These are phyloP conservation scores for Campaea margaritaria DNA, from an alignment of 2,888 invertebrate genomes.

Conservation along the genomic window DNA sequence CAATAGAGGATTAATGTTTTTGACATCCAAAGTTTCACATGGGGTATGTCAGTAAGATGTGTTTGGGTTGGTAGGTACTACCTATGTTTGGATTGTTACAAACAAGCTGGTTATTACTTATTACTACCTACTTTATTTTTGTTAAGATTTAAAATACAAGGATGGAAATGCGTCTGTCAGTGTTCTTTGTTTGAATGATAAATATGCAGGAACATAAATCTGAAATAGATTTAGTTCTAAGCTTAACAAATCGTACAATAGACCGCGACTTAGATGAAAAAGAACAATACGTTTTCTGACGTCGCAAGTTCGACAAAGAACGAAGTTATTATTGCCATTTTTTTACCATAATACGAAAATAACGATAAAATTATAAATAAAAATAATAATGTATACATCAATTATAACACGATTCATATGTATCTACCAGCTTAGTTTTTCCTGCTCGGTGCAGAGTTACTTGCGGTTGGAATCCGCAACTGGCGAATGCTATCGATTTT, in stretches of 20 bases:
- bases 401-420: neutral
- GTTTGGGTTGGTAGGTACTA: too few species aligned
- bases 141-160: neutral
- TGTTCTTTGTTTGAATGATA: conserved; percentile 18
- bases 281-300: conserved; percentile 3
- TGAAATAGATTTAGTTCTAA: conserved; percentile 12
- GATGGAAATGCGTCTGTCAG: conserved; percentile 4
- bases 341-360: neutral
- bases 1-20: too few species aligned
- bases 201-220: conserved; percentile 4
- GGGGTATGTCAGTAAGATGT: too few species aligned
- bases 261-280: conserved; percentile 10
- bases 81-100: too few species aligned
- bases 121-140: too few species aligned
- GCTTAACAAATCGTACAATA: conserved; percentile 21
- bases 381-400: neutral
- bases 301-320: too few species aligned
- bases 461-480: conserved; percentile 74
- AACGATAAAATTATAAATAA: conserved; percentile 1
- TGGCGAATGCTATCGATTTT: conserved; percentile 72
- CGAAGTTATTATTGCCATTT: neutral
- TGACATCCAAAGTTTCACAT: too few species aligned
- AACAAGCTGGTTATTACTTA: too few species aligned
- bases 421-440: conserved; percentile 31
- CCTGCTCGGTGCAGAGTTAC: conserved; percentile 64